These are phyloP conservation scores for Drosophila kepulauana DNA, from an alignment of 1,140 invertebrate species.

Conservation along the genomic window DNA sequence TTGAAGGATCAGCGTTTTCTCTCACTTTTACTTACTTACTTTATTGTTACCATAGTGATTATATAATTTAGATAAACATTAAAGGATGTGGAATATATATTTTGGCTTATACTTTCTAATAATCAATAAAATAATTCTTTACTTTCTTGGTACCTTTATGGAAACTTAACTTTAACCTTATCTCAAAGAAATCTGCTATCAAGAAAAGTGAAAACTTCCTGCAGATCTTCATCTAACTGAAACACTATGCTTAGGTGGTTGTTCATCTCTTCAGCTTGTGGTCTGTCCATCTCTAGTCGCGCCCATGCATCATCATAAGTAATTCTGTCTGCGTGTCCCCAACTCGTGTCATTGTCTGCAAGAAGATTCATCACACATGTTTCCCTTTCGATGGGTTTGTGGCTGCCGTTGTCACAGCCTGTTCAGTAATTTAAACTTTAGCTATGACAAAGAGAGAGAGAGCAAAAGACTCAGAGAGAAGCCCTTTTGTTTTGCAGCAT, in stretches of 20 bases:
- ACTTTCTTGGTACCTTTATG: too few species aligned
- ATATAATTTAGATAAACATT: too few species aligned
- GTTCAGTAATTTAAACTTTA: slow-evolving; percentile 81
- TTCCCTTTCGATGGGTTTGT: slow-evolving; percentile 8
- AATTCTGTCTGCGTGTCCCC: slow-evolving; percentile 39
- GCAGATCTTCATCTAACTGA: not conserved
- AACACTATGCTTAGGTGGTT: not conserved
- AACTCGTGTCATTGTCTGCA: slow-evolving; percentile 10
- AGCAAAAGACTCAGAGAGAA: not conserved
- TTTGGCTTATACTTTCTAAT: too few species aligned
- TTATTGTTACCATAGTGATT: too few species aligned
- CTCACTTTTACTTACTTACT: too few species aligned
- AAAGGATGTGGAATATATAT: too few species aligned
- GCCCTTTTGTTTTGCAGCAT: slow-evolving; percentile 39
- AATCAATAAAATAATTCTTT: too few species aligned
- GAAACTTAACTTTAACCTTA: not conserved
- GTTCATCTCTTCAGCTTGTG: not conserved
- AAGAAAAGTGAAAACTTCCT: too few species aligned
- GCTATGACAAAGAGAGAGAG: slow-evolving; percentile 29
- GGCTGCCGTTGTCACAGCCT: slow-evolving; percentile 58
- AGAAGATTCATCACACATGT: slow-evolving; percentile 68
- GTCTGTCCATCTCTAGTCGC: slow-evolving; percentile 28
- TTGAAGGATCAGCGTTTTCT: too few species aligned
- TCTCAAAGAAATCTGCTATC: too few species aligned
- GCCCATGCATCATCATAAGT: slow-evolving; percentile 50